Conservation (phyloP, 2,797 vertebrate genomes). For the Danio aesculapii region DNA sequence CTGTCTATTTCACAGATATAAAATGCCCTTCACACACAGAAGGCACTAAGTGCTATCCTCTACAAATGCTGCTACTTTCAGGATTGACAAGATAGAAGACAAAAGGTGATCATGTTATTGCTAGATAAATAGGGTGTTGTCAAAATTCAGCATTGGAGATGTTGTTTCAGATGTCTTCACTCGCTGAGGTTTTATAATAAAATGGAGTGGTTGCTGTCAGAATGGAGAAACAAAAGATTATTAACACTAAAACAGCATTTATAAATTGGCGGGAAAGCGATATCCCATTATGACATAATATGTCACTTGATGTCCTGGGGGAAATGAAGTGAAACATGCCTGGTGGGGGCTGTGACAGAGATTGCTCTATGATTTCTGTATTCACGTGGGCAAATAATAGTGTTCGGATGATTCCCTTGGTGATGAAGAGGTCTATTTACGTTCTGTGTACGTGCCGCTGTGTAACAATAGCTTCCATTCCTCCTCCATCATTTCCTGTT, state of each 20-base stretch:
- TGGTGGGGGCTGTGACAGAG: constrained; percentile 9
- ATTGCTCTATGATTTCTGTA: neutral
- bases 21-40: constrained; percentile 9
- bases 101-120: constrained; percentile 31
- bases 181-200: constrained; percentile 34
- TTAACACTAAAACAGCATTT: neutral
- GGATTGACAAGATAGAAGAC: constrained; percentile 17
- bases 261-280: constrained; percentile 19
- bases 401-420: neutral
- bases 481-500: neutral
- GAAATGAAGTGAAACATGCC: constrained; percentile 28
- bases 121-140: constrained; percentile 12
- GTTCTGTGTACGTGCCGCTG: neutral
- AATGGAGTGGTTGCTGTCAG: constrained; percentile 31
- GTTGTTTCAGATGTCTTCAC: constrained; percentile 5
- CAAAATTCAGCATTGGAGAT: neutral
- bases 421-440: constrained; percentile 10
- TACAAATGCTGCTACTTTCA: constrained; percentile 10
- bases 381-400: constrained; percentile 9
- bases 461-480: neutral
- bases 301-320: constrained; percentile 29
- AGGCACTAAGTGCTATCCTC: constrained; percentile 39
- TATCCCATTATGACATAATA: constrained; percentile 19
- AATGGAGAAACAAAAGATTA: neutral
- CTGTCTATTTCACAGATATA: constrained; percentile 17